Evolutionary conservation across 2,888 invertebrate genomes (phyloP).

Genomic region (Eristalis pertinax): DNA sequence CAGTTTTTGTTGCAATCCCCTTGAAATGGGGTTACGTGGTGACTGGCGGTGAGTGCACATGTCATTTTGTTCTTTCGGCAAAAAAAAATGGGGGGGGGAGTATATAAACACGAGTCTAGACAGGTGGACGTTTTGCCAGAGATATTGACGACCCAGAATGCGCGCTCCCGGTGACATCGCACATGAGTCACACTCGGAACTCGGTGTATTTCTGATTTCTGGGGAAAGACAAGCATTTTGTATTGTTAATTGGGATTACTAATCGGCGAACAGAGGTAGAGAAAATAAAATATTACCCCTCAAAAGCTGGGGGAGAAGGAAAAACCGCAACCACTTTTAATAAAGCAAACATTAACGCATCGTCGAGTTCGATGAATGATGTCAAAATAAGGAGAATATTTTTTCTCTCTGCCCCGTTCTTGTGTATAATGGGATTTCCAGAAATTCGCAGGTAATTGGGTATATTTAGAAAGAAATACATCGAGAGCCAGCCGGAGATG

Average conservation of each 20-base stretch:
- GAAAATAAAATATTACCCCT: not conserved
- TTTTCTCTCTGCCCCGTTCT: not conserved
- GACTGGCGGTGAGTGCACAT: slow-evolving; percentile 1
- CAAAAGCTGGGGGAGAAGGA: not conserved
- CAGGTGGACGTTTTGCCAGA: slow-evolving; percentile 29
- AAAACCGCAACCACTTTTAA: not conserved
- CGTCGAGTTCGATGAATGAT: slow-evolving; percentile 46
- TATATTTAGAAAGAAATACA: slow-evolving; percentile 55
- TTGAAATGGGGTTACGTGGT: slow-evolving; percentile 30
- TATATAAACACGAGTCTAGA: slow-evolving; percentile 32
- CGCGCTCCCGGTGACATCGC: not conserved
- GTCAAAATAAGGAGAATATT: slow-evolving; percentile 21
- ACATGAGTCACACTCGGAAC: slow-evolving; percentile 40
- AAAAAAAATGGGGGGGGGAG: slow-evolving; percentile 6
- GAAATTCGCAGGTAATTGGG: slow-evolving; percentile 56
- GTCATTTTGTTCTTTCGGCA: slow-evolving; percentile 20
- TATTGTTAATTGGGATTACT: slow-evolving; percentile 2
- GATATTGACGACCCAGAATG: slow-evolving; percentile 1
- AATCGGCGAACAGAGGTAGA: not conserved
- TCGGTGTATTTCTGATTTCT: slow-evolving; percentile 35
- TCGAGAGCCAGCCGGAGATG: slow-evolving; percentile 48
- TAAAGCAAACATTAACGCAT: slow-evolving; percentile 16
- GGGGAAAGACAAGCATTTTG: not conserved
- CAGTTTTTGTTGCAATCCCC: not conserved
- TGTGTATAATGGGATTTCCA: slow-evolving; percentile 37